Conservation (phyloP, 2,888 invertebrate genomes). For the Chrysina gloriosa region DNA sequence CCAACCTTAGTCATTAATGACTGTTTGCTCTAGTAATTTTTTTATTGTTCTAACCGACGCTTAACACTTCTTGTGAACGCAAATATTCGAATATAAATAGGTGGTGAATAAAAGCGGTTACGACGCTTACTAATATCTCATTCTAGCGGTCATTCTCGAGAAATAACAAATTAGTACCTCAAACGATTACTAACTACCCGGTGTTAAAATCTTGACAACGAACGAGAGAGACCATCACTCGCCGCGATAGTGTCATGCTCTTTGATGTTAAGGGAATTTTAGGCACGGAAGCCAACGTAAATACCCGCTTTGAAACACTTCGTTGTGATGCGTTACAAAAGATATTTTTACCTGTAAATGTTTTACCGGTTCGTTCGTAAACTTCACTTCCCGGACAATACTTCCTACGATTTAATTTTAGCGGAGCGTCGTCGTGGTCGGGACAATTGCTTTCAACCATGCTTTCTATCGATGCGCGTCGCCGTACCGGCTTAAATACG, state of each 20-base stretch:
- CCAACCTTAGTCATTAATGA: too few relatives aligned
- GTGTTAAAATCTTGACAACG: slow-evolving; percentile 32
- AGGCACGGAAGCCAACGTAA: slow-evolving; percentile 15
- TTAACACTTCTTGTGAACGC: too few relatives aligned
- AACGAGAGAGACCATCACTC: slow-evolving; percentile 25
- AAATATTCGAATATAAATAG: too few relatives aligned
- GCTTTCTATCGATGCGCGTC: too few relatives aligned
- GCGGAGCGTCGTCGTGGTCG: too few relatives aligned
- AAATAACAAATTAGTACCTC: slow-evolving; percentile 33
- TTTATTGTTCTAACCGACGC: too few relatives aligned
- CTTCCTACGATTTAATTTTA: background rate
- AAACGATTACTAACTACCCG: slow-evolving; percentile 26
- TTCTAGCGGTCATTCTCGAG: background rate
- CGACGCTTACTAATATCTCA: slow-evolving; percentile 5
- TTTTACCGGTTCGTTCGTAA: background rate
- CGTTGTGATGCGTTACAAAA: background rate
- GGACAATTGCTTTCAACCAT: too few relatives aligned
- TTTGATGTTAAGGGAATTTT: slow-evolving; percentile 28
- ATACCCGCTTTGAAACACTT: slow-evolving; percentile 1
- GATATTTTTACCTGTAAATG: slow-evolving; percentile 17
- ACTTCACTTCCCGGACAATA: background rate
- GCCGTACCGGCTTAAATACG: too few relatives aligned
- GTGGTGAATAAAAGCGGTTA: too few relatives aligned
- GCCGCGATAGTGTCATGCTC: background rate
- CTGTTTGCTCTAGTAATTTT: too few relatives aligned